These are phyloP conservation scores for Caenorhabditis sp. DNA, from an alignment of 2,888 invertebrate genomes.

Conservation along the genomic window DNA sequence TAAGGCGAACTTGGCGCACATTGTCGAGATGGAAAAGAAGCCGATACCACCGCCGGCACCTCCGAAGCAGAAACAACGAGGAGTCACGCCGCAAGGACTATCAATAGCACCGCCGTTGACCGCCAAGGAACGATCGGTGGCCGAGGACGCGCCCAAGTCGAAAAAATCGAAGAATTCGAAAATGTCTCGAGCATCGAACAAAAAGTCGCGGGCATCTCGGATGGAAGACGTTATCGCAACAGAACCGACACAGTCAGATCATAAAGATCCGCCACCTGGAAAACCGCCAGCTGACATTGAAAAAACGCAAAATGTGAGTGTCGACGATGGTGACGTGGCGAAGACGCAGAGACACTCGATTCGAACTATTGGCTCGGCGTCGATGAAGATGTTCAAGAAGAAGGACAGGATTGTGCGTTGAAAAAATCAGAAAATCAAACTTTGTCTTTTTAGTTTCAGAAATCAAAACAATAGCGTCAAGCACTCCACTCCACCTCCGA, in stretches of 20 bases:
- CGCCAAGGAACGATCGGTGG: conserved; percentile 20
- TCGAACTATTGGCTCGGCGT: background rate
- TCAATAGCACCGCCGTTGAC: conserved; percentile 12
- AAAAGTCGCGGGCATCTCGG: background rate
- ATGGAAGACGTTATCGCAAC: conserved; percentile 2
- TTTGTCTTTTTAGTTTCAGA: background rate
- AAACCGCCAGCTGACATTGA: background rate
- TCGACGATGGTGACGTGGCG: background rate
- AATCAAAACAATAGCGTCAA: background rate
- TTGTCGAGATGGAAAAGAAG: conserved; percentile 40
- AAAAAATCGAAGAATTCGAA: conserved; percentile 14
- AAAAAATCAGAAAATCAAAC: no score
- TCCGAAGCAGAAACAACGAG: background rate
- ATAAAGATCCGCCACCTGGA: background rate
- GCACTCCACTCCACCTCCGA: background rate
- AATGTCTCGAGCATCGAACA: no score
- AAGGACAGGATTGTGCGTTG: background rate
- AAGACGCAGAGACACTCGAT: background rate
- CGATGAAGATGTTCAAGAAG: background rate
- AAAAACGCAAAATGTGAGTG: background rate
- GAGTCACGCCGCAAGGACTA: background rate
- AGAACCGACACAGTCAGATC: conserved; percentile 34
- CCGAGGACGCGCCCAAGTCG: background rate
- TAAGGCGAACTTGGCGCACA: conserved; percentile 29
- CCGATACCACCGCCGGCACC: background rate